These are phyloP conservation scores for Catharus bicknelli DNA, from an alignment of 2,113 vertebrate species.

Conservation along the genomic window DNA sequence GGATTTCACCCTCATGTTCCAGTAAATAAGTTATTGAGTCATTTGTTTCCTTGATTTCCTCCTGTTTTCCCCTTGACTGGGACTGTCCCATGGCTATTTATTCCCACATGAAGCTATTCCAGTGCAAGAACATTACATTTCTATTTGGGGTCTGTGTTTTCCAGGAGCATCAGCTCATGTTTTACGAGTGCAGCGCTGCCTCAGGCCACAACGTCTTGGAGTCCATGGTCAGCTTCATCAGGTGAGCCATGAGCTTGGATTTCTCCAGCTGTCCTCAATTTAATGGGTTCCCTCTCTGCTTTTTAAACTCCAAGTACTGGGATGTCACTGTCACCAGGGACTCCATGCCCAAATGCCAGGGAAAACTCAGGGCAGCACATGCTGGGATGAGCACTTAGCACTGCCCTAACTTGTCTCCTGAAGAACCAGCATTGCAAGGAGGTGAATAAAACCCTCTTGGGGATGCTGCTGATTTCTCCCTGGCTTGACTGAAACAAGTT, in stretches of 20 bases:
- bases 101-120: neutral
- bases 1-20: neutral
- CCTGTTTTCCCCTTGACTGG: neutral
- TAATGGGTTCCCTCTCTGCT: neutral
- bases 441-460: neutral
- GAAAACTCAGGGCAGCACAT: neutral
- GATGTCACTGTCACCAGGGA: neutral
- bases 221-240: conserved; percentile 79
- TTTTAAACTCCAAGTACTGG: neutral
- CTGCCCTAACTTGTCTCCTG: neutral
- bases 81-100: neutral
- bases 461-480: neutral
- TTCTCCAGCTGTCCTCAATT: neutral
- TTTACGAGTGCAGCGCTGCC: conserved; percentile 89
- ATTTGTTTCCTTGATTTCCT: neutral
- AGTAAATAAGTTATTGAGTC: neutral
- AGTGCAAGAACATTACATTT: neutral
- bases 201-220: conserved; percentile 85
- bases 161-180: conserved; percentile 83
- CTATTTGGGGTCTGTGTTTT: neutral
- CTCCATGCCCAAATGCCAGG: neutral
- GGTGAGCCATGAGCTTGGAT: conserved; percentile 72
- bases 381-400: neutral
- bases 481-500: neutral
- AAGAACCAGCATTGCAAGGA: neutral